Evolutionary conservation across 2,113 vertebrate genomes (phyloP).

Genomic region (Vidua chalybeata): DNA sequence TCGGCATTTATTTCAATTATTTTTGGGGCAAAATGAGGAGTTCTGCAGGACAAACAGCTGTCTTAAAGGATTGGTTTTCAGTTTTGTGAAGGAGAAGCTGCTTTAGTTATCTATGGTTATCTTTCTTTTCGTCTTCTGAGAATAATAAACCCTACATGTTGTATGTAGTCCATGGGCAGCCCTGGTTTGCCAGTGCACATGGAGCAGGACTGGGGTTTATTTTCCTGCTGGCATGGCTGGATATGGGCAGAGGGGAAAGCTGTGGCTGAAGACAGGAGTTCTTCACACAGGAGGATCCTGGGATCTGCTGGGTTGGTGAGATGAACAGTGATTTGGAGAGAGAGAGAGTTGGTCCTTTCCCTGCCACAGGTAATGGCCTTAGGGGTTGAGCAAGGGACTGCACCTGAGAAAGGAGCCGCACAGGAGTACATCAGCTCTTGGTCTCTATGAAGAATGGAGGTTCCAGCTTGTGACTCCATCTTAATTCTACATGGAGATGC

Average conservation of each 20-base stretch:
- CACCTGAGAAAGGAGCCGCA: not conserved
- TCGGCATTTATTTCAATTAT: not conserved
- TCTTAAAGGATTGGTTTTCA: not conserved
- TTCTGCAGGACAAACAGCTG: not conserved
- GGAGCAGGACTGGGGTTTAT: not conserved
- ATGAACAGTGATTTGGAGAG: not conserved
- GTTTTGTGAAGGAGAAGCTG: not conserved
- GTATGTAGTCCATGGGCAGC: accelerated
- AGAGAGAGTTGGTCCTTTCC: not conserved
- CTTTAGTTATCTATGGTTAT: not conserved
- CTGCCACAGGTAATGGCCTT: not conserved
- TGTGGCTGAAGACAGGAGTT: not conserved
- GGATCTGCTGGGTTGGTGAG: not conserved
- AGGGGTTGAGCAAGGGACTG: not conserved
- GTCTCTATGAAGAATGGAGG: not conserved
- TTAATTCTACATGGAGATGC: not conserved
- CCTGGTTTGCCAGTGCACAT: not conserved
- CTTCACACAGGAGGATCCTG: not conserved
- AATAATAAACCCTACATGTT: not conserved
- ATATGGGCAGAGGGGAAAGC: not conserved
- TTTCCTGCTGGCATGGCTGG: not conserved
- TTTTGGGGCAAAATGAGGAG: not conserved
- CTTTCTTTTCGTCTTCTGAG: not conserved
- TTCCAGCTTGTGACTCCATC: not conserved
- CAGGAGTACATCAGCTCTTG: not conserved